Conservation (phyloP, 2,797 vertebrate species). For the Urophycis tenuis region DNA sequence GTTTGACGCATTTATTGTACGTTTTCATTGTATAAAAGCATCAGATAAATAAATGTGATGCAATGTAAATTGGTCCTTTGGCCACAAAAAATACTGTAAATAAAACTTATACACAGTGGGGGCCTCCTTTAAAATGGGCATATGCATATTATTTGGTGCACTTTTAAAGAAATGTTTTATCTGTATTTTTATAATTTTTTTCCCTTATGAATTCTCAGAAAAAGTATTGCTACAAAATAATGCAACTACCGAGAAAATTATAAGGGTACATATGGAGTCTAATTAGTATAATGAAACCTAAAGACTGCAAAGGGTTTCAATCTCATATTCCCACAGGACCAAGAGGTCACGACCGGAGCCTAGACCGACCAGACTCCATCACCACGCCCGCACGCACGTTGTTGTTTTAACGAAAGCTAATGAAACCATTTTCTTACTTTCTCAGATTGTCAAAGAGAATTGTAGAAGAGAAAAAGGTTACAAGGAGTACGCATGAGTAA, state of each 20-base stretch:
- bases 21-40: too few relatives aligned
- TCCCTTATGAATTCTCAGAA: not conserved
- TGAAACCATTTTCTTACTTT: slow-evolving; percentile 2
- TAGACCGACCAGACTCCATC: not conserved
- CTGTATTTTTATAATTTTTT: not conserved
- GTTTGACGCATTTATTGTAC: too few relatives aligned
- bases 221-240: not conserved
- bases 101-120: not conserved
- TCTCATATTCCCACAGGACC: not conserved
- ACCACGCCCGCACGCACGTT: slow-evolving; percentile 2
- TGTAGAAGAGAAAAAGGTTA: not conserved
- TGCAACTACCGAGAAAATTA: not conserved
- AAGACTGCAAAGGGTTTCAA: not conserved
- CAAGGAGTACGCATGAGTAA: slow-evolving; percentile 7
- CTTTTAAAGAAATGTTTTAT: not conserved
- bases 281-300: not conserved
- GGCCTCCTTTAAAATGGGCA: too few relatives aligned
- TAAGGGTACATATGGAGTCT: not conserved
- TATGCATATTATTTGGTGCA: not conserved
- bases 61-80: too few relatives aligned
- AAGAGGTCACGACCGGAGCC: not conserved
- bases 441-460: slow-evolving; percentile 9
- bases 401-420: slow-evolving; percentile 12
- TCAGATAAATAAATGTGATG: too few relatives aligned
- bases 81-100: too few relatives aligned